Base-by-base conservation (phyloP, 2,797 vertebrate genomes). In the Mormyrops attenuatus region DNA sequence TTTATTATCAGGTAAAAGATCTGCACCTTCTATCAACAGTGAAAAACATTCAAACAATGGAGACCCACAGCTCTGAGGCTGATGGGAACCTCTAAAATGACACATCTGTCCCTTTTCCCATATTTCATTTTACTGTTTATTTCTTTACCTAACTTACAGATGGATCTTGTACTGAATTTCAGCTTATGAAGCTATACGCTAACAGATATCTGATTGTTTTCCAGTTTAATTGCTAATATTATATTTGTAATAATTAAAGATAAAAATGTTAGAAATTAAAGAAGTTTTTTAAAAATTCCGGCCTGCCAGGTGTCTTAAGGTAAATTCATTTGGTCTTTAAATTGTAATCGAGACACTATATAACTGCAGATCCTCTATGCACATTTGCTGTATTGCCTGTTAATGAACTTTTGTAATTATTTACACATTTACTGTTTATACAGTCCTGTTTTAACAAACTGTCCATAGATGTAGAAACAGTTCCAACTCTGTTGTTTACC, bases 401-500 rank as follows among this genome's bases (percentile, higher is more conserved):
- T 60, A 60, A 60, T 22, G 60, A 66, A 66, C 63, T 30, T 30
- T 26, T 66, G 63, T 26, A 66, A 30, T 66, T 66, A 66, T 66
- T 66, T 85, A 22, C 49, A 85, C 20, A 50, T 50, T 30, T 15
- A 52, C 47, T 85, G 84, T 53, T 50, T 15, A 53, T 50, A 53
- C 26, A 50, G 49, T 34, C 9, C 26, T 26, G n/a, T 41, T 80
- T 80, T 44, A 20, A 80, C 69, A 73, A 15, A 77, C 5, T 80
- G 38, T 80, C 73, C 73, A 80, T 26, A 50, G 84, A 50, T 50
- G 20, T 30, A 26, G 41, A 26, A 49, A 49, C 80, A 22, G 41
- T 49, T n/a, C 17, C 80, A 85, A 85, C 44, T n/a, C 82, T 85
- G 47, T 47, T 85, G 82, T 47, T 50, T 85, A 85, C 82, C 22